Evolutionary conservation across 2,888 invertebrate species (phyloP), one percentile per base, ranked within the genome.

Genomic region (Andricus quercusramuli): DNA sequence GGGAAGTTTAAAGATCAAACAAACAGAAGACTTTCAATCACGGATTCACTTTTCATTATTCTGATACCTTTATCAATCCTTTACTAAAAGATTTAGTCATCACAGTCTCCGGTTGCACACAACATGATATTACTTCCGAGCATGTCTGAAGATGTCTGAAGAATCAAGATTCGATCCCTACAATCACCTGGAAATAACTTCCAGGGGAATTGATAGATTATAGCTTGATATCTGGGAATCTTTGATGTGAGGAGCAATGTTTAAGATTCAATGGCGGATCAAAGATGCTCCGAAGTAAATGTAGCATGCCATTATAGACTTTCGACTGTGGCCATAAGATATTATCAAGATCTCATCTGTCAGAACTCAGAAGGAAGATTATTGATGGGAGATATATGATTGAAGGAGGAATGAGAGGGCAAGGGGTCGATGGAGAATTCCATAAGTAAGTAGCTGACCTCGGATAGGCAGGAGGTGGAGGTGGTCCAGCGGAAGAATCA

Each of bases 401-500:
- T 29, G 47, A 70, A 70, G 44, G 25, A 68, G 51, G 41, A 22
- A 32, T 32, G 20, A 25, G 44, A 25, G 29, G 29, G 67, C 41
- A 67, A 51, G 29, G 51, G 68, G 13, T 68, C 44, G 25, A 70
- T 29, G 29, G 17, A 51, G n/a, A 70, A 70, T 70, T 70, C 44
- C 47, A n/a, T 56, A 11, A 56, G 62, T 5, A 51, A 51, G 70
- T 68, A 68, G 44, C 70, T 70, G 84, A 92, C 92, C 91, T 91
- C 67, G 90, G 90, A 80, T 90, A 92, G 6, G 94, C 94, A 22
- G 93, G 93, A n/a, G 93, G 94, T 9, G 95, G 94, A 15, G 93
- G 93, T 68, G 95, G 95, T 47, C 95, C 95, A 0, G 95, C 95
- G 0, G 96, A 97, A 0, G 97, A 97, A 85, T 97, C 97, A 90